phyloP scores from a whole-genome alignment of 23 tunicate species.

The Styela clava region DNA sequence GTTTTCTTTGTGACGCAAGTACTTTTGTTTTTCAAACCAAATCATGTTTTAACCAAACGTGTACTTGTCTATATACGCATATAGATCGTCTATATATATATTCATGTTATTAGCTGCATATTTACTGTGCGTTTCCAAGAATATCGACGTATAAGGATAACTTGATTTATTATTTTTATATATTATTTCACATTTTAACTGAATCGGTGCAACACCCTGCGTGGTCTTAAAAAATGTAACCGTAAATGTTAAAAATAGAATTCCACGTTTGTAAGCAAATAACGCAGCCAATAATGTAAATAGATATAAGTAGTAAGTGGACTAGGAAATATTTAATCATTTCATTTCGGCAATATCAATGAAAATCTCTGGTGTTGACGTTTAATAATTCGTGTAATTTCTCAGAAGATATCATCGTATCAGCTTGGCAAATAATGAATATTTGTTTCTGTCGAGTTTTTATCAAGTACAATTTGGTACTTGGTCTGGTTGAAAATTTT shows the following conservation, averaged over 20 bases:
- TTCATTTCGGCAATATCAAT: background rate
- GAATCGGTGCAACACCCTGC: background rate
- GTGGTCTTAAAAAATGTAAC: background rate
- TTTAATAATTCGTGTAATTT: background rate
- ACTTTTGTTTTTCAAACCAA: too few species aligned
- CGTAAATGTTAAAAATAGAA: background rate
- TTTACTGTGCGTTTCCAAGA: too few species aligned
- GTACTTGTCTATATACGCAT: too few species aligned
- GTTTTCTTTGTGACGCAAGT: too few species aligned
- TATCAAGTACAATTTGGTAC: background rate
- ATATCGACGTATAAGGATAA: too few species aligned
- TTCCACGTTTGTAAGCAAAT: background rate
- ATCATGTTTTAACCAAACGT: too few species aligned
- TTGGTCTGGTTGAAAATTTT: too few species aligned
- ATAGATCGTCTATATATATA: too few species aligned
- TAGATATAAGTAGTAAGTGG: background rate
- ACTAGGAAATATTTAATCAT: background rate
- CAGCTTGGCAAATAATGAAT: background rate
- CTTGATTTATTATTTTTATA: too few species aligned
- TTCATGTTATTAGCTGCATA: too few species aligned
- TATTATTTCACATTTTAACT: too few species aligned
- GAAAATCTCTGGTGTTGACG: background rate
- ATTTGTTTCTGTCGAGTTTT: background rate
- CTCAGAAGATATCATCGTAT: background rate
- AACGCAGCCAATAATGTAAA: background rate